These are phyloP conservation scores for Stigmatopora argus DNA, from an alignment of 2,113 vertebrate species.

Conservation along the genomic window DNA sequence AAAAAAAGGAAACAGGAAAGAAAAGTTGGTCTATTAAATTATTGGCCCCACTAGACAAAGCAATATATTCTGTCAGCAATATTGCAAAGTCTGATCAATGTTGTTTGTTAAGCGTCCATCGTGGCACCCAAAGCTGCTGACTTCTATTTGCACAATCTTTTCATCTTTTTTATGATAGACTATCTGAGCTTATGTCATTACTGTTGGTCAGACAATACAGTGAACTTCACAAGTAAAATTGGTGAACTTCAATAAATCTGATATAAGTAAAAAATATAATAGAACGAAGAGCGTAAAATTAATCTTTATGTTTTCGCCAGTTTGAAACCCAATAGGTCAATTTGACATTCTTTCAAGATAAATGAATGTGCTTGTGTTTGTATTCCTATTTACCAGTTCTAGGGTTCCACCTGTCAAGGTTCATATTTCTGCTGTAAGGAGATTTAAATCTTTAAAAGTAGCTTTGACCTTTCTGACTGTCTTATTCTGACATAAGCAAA, in stretches of 20 bases:
- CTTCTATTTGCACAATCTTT: no score
- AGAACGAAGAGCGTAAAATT: not conserved
- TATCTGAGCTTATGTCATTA: no score
- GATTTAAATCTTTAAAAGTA: constrained; percentile 69
- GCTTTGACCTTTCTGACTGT: constrained; percentile 71
- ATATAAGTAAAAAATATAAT: not conserved
- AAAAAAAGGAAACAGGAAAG: not conserved
- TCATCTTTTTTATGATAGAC: no score
- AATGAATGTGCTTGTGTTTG: constrained; percentile 36
- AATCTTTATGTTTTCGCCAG: not conserved
- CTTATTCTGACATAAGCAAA: constrained; percentile 62
- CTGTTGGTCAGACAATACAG: no score
- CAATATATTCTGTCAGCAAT: not conserved
- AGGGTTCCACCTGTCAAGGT: constrained; percentile 66
- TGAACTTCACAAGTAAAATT: no score
- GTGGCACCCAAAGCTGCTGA: not conserved
- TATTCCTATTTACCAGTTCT: constrained; percentile 57
- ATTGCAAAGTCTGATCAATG: not conserved
- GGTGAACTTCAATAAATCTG: no score
- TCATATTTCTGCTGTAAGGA: constrained; percentile 57
- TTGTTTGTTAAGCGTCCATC: not conserved
- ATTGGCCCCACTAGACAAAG: not conserved
- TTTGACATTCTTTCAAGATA: constrained; percentile 35
- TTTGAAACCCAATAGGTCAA: constrained; percentile 31
- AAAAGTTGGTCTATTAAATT: not conserved